phyloP scores from a whole-genome alignment of 2,797 vertebrate species.

The Hypotaenidia okinawae region DNA sequence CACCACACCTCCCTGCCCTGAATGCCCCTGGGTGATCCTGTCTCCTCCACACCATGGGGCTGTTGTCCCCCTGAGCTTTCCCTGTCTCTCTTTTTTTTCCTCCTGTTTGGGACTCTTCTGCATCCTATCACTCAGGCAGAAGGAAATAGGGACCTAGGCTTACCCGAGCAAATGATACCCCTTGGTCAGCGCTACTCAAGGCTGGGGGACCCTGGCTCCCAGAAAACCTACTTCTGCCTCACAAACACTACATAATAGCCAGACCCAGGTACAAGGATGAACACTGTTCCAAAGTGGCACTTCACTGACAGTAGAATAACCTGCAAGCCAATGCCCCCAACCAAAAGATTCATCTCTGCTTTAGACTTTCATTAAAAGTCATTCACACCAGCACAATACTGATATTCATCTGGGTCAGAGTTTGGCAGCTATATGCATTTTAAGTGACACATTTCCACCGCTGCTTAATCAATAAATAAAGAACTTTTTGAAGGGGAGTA shows the following conservation, averaged over 20 bases:
- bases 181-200: background rate
- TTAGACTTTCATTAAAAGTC: background rate
- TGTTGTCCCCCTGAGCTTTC: background rate
- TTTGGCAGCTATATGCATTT: background rate
- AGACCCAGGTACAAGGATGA: background rate
- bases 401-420: background rate
- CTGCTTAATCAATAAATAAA: background rate
- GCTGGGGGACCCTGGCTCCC: background rate
- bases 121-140: background rate
- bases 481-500: background rate
- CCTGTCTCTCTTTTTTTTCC: background rate
- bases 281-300: background rate
- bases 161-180: accelerated
- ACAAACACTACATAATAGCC: accelerated
- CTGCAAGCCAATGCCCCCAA: background rate
- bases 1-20: background rate
- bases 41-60: accelerated
- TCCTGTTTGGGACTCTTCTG: background rate
- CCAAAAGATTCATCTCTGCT: background rate
- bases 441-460: background rate
- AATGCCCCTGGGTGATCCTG: accelerated
- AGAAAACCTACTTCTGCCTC: background rate
- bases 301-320: background rate
- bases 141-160: background rate
- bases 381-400: background rate